Evolutionary conservation across 2,797 vertebrate species (phyloP), one percentile per base, ranked within the genome.

Genomic region (Pantherophis alleghaniensis): DNA sequence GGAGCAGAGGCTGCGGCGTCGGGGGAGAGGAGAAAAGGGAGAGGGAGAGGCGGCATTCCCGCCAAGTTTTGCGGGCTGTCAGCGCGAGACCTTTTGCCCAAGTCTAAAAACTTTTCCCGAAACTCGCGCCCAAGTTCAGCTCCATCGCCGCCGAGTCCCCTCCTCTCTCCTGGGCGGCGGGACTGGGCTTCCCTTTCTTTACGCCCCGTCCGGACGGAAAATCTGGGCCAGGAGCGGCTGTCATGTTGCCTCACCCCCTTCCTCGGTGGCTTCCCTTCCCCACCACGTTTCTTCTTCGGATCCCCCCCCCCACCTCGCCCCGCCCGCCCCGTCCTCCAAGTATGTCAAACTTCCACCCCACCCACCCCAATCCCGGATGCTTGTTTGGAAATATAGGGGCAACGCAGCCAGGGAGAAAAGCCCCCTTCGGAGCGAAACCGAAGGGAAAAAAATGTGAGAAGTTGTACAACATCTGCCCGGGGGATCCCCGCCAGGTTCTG

Each of bases 401-500:
- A 93, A 74, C 2, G 32, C 66, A 37, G 91, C 87, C 57, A 24
- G 79, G 93, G 69, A 90, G 91, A 89, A 92, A 93, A 93, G 83
- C 83, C 93, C 94, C 90, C 91, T 87, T 47, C 88, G 90, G 95
- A 95, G 94, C 94, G 90, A 60, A 47, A 3, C 13, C 89, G 94
- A 9, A 16, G 6, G 16, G 32, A 42, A 63, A 92, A 24, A 69
- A 93, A 93, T 92, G 91, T 95, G 59, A 93, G 95, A 95, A 96
- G 95, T 97, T 97, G 96, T 95, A 96, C 32, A 88, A 96, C 98
- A 98, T 97, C 97, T 98, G 98, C 95, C 93, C 26, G 63, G 95
- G 96, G 95, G 86, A 66, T 83, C 92, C 87, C 96, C n/a, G 79
- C 95, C 96, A 96, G 97, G 97, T 97, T 97, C 97, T 97, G 96